These are phyloP conservation scores for Pyrocephalus nanus DNA, from an alignment of 2,797 vertebrate species.

Conservation along the genomic window DNA sequence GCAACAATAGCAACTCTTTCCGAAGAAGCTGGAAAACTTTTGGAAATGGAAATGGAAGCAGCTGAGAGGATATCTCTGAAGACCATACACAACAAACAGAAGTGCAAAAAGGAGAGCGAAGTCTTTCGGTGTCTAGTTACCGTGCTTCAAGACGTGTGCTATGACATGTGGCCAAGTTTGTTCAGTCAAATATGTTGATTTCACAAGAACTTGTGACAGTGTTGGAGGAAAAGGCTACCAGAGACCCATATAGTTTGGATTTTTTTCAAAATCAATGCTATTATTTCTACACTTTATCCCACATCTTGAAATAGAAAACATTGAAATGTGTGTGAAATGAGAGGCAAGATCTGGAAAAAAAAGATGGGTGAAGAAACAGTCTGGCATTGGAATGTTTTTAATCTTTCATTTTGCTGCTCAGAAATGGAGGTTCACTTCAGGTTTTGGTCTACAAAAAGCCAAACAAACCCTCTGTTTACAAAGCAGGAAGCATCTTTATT, in stretches of 20 bases:
- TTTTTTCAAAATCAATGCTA: constrained; percentile 59
- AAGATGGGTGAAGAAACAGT: constrained; percentile 44
- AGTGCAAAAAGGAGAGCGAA: constrained; percentile 42
- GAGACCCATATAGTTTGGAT: constrained; percentile 57
- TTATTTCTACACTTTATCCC: constrained; percentile 67
- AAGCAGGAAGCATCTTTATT: constrained; percentile 71
- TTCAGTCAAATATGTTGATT: constrained; percentile 48
- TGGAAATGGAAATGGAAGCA: constrained; percentile 9
- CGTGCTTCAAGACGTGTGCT: constrained; percentile 58
- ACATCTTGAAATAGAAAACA: constrained; percentile 63
- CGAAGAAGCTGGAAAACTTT: constrained; percentile 26
- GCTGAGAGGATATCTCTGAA: constrained; percentile 56
- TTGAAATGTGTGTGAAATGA: constrained; percentile 52
- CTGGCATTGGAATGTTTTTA: constrained; percentile 67
- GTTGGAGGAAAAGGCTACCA: constrained; percentile 63
- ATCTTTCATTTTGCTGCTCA: constrained; percentile 72
- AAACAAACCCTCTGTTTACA: constrained; percentile 70
- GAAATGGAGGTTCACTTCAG: constrained; percentile 64
- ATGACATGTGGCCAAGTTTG: constrained; percentile 66
- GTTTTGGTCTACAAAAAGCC: constrained; percentile 67
- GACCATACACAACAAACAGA: constrained; percentile 30
- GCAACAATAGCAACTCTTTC: constrained; percentile 54
- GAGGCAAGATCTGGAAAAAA: constrained; percentile 63
- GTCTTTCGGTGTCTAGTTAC: constrained; percentile 65
- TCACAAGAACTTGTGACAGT: constrained; percentile 64